phyloP scores from a whole-genome alignment of 2,113 vertebrate species.

The Sinocyclocheilus rhinocerous region DNA sequence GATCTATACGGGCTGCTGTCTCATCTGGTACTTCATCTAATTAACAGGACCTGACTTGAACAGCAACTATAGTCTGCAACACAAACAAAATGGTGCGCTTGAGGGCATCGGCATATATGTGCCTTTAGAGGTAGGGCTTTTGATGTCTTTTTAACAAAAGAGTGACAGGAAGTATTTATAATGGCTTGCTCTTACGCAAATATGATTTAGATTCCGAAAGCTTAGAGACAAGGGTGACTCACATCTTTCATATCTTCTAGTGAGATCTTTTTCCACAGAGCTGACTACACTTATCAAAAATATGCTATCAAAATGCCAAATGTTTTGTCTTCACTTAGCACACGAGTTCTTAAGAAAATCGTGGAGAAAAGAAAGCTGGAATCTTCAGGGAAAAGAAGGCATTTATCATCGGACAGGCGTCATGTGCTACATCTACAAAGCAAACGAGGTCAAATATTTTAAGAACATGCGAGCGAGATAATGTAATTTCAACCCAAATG shows the following conservation, averaged over 20 bases:
- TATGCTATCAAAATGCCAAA: conserved; percentile 15
- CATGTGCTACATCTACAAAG: background rate
- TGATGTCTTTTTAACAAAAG: conserved; percentile 42
- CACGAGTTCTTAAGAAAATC: background rate
- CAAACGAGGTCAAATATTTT: background rate
- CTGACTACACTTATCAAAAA: conserved; percentile 33
- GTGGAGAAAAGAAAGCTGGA: background rate
- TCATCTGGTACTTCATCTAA: conserved; percentile 8
- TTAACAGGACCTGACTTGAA: conserved; percentile 27
- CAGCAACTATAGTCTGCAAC: conserved; percentile 2
- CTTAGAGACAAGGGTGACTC: conserved; percentile 44
- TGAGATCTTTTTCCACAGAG: conserved; percentile 46
- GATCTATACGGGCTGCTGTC: background rate
- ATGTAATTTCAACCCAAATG: conserved; percentile 11
- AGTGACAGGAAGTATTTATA: conserved; percentile 63
- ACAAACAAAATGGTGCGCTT: background rate
- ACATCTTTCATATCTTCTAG: conserved; percentile 49
- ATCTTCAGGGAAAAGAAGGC: background rate
- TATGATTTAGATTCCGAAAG: conserved; percentile 55
- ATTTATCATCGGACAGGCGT: conserved; percentile 16
- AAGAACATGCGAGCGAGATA: conserved; percentile 2
- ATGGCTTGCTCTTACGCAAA: conserved; percentile 60
- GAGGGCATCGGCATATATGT: background rate
- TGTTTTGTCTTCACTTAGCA: background rate
- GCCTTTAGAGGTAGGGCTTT: conserved; percentile 20